Base-by-base conservation (phyloP, 2,888 invertebrate genomes). In the Leptinotarsa haldemani region DNA sequence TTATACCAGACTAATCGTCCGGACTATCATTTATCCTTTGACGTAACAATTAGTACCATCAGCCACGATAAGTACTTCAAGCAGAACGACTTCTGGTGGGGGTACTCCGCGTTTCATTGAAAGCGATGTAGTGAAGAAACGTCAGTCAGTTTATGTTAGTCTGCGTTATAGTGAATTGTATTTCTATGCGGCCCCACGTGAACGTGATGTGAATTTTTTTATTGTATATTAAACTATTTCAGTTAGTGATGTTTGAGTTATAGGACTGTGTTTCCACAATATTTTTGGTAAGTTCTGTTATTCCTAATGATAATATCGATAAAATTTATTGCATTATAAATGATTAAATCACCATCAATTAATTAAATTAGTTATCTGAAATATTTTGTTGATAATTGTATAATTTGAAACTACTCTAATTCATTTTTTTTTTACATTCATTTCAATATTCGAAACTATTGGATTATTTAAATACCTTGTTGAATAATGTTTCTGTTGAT, bases 131-230 rank as follows among this genome's bases (percentile, higher is more conserved):
- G 78, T 74, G 77, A 79, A 78, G 79, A 79, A 80, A 80, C 53
- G 78, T 75, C 64, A 47, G 65, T 74, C 81, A 83, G 82, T 83
- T 81, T 80, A 80, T 80, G 79, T 80, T 81, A 81, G 80, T 80
- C 80, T 78, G 80, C 78, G 79, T 74, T 73, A 78, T 81, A 78
- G 80, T 79, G 81, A 78, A 76, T 69, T 64, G 69, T 70, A 52
- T 73, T 75, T 74, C 74, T 78, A 79, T 80, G 81, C 80, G 81
- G 77, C 80, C 78, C n/a, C 52, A 69, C 67, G 61, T 40, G 61
- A 61, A 61, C 40, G 61, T 40, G 61, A n/a, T 47, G 68, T 56
- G 68, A 53, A 47, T 52, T 30, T 53, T 52, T 67, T 25, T 12
- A 48, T 52, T 53, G 40, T 40, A 9, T 40, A 40, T 40, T 40